Percentiles rank a stretch among this genome's conserved stretches.
These are phyloP conservation scores for Helicolenus hilgendorfi DNA, from an alignment of 2,797 vertebrate species.

Conservation along the genomic window DNA sequence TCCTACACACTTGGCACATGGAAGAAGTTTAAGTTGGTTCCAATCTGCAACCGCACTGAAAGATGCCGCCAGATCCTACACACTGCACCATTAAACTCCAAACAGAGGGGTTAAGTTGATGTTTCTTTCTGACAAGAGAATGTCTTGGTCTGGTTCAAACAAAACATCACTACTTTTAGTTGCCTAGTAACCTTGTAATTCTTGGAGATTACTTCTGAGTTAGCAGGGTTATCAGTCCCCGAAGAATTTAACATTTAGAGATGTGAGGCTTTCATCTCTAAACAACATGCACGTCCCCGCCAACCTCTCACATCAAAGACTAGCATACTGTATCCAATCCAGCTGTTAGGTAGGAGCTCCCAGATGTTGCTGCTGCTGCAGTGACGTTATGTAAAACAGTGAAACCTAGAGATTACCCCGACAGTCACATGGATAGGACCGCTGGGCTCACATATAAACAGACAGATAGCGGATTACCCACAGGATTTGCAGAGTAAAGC, in stretches of 20 bases:
- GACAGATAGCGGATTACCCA: constrained; percentile 70
- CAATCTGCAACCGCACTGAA: no score
- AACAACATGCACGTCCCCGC: background rate
- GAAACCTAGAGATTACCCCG: constrained; percentile 73
- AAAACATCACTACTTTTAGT: background rate
- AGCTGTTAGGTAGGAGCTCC: constrained; percentile 57
- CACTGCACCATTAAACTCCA: background rate
- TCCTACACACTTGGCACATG: no score
- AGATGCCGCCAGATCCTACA: no score
- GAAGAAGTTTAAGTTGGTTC: no score
- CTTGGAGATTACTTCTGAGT: background rate
- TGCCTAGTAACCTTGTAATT: background rate
- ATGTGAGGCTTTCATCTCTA: background rate
- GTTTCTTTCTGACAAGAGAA: background rate
- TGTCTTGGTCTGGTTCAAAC: background rate
- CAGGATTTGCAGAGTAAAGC: constrained; percentile 66
- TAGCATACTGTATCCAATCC: constrained; percentile 16
- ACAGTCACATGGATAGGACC: constrained; percentile 63
- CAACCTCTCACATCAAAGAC: constrained; percentile 23
- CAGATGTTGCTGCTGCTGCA: constrained; percentile 74
- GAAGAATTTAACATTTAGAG: background rate
- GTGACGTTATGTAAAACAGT: constrained; percentile 68
- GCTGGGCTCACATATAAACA: constrained; percentile 53
- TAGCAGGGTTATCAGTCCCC: background rate
- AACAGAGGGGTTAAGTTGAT: background rate